A percentile compares a stretch with the other conserved stretches of the same genome.
These are phyloP conservation scores for Deroplatys truncata DNA, from an alignment of 2,888 invertebrate genomes.

Conservation along the genomic window DNA sequence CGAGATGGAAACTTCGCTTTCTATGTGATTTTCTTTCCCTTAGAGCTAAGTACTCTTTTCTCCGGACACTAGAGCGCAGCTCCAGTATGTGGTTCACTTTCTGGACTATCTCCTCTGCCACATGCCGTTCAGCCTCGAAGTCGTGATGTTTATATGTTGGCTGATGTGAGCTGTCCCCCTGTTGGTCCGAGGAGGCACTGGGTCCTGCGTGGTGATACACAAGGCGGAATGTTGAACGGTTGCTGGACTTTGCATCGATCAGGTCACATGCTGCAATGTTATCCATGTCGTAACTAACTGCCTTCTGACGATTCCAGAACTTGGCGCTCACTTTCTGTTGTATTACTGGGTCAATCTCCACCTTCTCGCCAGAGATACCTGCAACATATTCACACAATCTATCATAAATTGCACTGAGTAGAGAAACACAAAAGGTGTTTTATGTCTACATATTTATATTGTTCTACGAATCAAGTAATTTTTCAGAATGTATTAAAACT, in stretches of 20 bases:
- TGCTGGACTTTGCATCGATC: constrained; percentile 66
- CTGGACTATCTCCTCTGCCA: constrained; percentile 77
- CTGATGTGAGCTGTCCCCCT: neutral
- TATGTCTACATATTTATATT: neutral
- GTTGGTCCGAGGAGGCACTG: neutral
- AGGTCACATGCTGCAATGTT: constrained; percentile 83
- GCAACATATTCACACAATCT: constrained; percentile 22
- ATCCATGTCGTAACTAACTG: constrained; percentile 82
- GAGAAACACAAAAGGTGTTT: neutral
- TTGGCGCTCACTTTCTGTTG: constrained; percentile 46
- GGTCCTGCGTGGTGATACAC: constrained; percentile 49
- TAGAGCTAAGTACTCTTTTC: constrained; percentile 75
- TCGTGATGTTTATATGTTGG: constrained; percentile 73
- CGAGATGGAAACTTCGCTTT: constrained; percentile 53
- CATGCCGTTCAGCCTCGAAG: constrained; percentile 75
- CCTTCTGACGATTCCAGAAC: constrained; percentile 63
- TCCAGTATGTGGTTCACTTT: constrained; percentile 86
- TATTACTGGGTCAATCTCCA: constrained; percentile 84
- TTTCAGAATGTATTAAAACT: neutral
- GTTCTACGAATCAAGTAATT: neutral
- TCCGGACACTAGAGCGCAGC: constrained; percentile 70
- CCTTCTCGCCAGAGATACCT: constrained; percentile 82
- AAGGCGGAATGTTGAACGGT: constrained; percentile 68
- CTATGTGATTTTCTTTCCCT: constrained; percentile 66
- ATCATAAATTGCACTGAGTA: neutral